Base-by-base conservation (phyloP, 30 jellyfish, hydroid and myxozoan genomes). In the Turritopsis dohrnii region DNA sequence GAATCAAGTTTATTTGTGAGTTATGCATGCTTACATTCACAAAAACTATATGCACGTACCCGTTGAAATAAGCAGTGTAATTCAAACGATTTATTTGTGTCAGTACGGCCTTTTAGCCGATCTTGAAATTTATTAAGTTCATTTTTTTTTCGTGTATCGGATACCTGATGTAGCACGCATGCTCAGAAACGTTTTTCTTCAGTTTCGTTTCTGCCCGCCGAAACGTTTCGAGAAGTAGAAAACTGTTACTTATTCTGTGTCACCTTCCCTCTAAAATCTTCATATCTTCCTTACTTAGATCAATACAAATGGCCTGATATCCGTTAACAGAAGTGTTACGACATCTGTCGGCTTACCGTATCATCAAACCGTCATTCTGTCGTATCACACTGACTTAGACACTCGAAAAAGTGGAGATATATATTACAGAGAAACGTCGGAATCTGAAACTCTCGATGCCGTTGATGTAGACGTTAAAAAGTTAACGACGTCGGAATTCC, bases 351-450 rank as follows among this genome's bases (percentile, higher is more conserved):
- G 30, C 19, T 23, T 69, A 1, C 77, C 28, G 77, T 69, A 69
- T 19, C 77, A 23, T 9, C 0, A 69, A 16, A 69, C 77, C 19
- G 30, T 69, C 77, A 69, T 69, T 0, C 31, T 27, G 16, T 27
- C 77, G 30, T 69, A 69, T 69, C 28, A 69, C 19, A 23, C 30
- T n/a, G 77, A 69, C 0, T 19, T n/a, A 9, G 77, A 69, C 8
- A 69, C 77, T 7, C 9, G 22, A 69, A 9, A n/a, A 9, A 69
- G 77, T 27, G 77, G 77, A 0, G 77, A 69, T 8, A 69, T 69
- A 69, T 69, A 69, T 19, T 69, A 69, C 77, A 69, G 77, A 69
- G 77, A 69, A 19, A 69, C 77, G 9, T n/a, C 28, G 22, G 77
- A 69, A 69, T 17, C 9, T 8, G 1, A 69, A 23, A 69, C 22